phyloP scores from a whole-genome alignment of 2,888 invertebrate species.

The Scaptomyza cyrtandrae region DNA sequence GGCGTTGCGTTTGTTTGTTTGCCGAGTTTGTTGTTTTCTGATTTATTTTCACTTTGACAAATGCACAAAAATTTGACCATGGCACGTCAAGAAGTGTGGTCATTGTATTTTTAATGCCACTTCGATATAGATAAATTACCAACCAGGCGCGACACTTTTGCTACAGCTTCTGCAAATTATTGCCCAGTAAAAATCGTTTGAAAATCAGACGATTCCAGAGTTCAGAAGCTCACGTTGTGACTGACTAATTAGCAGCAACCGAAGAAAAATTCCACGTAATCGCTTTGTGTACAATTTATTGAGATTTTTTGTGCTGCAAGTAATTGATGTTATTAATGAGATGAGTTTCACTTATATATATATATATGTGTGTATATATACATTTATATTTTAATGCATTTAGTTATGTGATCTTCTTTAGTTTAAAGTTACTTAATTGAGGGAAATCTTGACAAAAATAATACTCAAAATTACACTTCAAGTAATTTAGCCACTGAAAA shows the following conservation, averaged over 20 bases:
- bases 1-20: slow-evolving; percentile 66
- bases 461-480: no score
- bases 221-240: slow-evolving; percentile 33
- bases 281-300: slow-evolving; percentile 22
- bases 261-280: slow-evolving; percentile 17
- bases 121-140: slow-evolving; percentile 73
- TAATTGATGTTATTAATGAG: slow-evolving; percentile 14
- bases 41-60: slow-evolving; percentile 76
- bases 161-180: slow-evolving; percentile 14
- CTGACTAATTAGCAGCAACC: slow-evolving; percentile 25
- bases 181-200: background rate
- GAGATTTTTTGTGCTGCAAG: slow-evolving; percentile 17
- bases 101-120: slow-evolving; percentile 74
- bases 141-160: slow-evolving; percentile 49
- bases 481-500: no score
- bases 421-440: no score
- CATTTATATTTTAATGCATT: no score
- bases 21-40: slow-evolving; percentile 60
- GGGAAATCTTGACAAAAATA: no score
- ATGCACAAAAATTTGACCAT: slow-evolving; percentile 78
- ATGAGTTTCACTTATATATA: background rate
- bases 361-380: background rate
- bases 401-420: no score
- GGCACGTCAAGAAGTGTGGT: slow-evolving; percentile 76
- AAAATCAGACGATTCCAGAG: slow-evolving; percentile 19